These are phyloP conservation scores for Alethe castanea DNA, from an alignment of 2,113 vertebrate genomes.

Conservation along the genomic window DNA sequence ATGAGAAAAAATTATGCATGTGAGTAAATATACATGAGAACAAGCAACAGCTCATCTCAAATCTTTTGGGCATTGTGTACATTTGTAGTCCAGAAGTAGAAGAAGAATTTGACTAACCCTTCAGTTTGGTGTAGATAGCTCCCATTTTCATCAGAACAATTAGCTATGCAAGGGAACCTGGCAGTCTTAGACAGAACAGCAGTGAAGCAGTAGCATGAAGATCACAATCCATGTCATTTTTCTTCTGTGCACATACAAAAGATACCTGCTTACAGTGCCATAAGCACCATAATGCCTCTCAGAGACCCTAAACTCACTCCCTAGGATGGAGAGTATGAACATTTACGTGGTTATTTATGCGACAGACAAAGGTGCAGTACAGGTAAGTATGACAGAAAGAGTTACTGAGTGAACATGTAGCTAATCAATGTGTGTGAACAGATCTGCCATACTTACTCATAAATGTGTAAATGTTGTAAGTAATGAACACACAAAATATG, in stretches of 20 bases:
- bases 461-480: conserved; percentile 64
- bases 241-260: background rate
- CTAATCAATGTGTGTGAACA: conserved; percentile 47
- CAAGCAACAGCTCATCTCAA: accelerated
- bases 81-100: background rate
- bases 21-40: background rate
- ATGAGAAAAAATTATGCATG: accelerated
- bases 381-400: conserved; percentile 61
- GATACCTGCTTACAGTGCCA: accelerated
- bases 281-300: background rate
- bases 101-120: background rate
- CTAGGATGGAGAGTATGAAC: background rate
- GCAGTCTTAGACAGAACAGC: background rate
- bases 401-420: conserved; percentile 24
- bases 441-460: conserved; percentile 57
- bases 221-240: background rate
- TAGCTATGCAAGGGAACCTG: background rate
- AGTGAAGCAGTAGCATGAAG: background rate
- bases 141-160: background rate
- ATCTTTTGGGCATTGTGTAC: background rate
- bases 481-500: conserved; percentile 69
- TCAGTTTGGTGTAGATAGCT: background rate
- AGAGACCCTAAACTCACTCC: background rate
- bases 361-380: background rate
- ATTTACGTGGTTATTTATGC: background rate